A percentile compares a stretch with the other conserved stretches of the same genome.
These are phyloP conservation scores for Montipora foliosa DNA, from an alignment of 64 coral and sea anemone genomes.

Conservation along the genomic window DNA sequence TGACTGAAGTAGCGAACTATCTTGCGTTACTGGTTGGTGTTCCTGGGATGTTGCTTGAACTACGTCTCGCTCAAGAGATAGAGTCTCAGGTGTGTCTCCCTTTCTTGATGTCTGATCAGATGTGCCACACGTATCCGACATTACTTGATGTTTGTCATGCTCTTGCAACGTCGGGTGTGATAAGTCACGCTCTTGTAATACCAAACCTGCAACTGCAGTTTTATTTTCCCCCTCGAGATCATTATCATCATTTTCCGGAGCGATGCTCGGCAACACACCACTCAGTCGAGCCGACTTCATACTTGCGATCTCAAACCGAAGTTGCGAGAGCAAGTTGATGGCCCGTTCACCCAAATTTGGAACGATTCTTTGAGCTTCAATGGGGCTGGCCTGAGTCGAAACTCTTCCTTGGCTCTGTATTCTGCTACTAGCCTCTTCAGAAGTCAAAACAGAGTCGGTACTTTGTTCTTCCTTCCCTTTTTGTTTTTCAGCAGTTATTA, in stretches of 20 bases:
- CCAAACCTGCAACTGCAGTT: background rate
- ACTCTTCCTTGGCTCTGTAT: background rate
- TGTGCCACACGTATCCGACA: background rate
- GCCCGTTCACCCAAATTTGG: conserved; percentile 46
- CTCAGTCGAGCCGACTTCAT: conserved; percentile 56
- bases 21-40: background rate
- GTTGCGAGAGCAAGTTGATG: conserved; percentile 19
- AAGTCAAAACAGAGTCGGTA: background rate
- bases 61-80: background rate
- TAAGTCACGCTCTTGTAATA: background rate
- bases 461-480: background rate
- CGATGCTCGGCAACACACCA: background rate
- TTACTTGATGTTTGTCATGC: background rate
- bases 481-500: background rate
- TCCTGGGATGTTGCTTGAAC: background rate
- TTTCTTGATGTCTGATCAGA: background rate
- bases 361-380: background rate
- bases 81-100: background rate
- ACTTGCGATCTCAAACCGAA: conserved; percentile 64
- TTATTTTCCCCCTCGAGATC: background rate
- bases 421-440: background rate
- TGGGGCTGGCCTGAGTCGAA: background rate
- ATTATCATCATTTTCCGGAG: background rate
- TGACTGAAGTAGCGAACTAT: background rate
- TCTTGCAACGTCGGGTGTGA: background rate